Evolutionary conservation across 2,113 vertebrate genomes (phyloP), one percentile per base, ranked within the genome.

Genomic region (Calidris pygmaea): DNA sequence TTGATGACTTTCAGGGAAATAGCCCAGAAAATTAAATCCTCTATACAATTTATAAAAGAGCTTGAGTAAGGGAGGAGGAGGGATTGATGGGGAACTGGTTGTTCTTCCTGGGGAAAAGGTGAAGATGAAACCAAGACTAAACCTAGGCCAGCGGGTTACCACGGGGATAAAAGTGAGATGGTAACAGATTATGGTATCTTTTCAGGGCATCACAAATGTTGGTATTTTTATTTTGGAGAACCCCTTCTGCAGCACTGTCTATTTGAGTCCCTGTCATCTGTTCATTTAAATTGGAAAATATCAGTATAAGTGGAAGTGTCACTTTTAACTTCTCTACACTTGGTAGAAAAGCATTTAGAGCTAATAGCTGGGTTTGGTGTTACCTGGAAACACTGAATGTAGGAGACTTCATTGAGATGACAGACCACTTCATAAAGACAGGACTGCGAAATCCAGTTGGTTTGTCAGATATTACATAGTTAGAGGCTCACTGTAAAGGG

Each of bases 141-240:
- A 26, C 8, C 1, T 23, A 59, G 91, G 35, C 9, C 1, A 0
- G 17, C 7, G 14, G 45, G 29, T 82, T 60, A 30, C 35, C 34
- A 19, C 1, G 1, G 29, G 62, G 63, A 32, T 53, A n/a, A 76
- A 85, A 77, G 32, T 27, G 41, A 32, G 72, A 32, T 80, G 71
- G 26, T 24, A 9, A 8, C 32, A 47, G 43, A 34, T 88, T 75
- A 56, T 0, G 0, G 23, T 50, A 15, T 52, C 0, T 0, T 7
- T 48, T 74, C 23, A 7, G 17, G 14, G 8, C 32, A 45, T 70
- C 6, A 29, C 11, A 84, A 81, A 32, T 7, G 1, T 32, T 89
- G 76, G 6, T 62, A 4, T 43, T 80, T 91, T 77, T 16, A 12
- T 58, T 83, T 76, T 63, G 78, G 73, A 87, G 65, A 85, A 53